Percentiles rank a stretch among this genome's conserved stretches.
phyloP scores from a whole-genome alignment of 2,113 vertebrate species.

The Tamias sibiricus region DNA sequence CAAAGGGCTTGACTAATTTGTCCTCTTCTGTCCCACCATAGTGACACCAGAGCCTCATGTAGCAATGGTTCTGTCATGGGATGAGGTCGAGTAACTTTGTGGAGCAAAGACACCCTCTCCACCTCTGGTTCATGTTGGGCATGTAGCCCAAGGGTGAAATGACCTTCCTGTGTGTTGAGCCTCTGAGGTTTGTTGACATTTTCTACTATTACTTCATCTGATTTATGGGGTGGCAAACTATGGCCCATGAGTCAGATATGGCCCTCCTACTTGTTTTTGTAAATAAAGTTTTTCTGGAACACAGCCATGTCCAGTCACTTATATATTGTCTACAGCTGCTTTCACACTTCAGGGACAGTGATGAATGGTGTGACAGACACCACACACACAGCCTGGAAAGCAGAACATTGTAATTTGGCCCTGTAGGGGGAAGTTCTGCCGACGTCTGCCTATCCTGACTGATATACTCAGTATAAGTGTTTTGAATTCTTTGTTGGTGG shows the following conservation, averaged over 20 bases:
- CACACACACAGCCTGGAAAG: not conserved
- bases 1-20: not conserved
- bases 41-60: not conserved
- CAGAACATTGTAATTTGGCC: not conserved
- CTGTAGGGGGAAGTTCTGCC: not conserved
- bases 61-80: not conserved
- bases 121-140: not conserved
- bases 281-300: conserved; percentile 59
- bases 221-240: not conserved
- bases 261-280: not conserved
- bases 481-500: conserved; percentile 40
- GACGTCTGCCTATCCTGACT: not conserved
- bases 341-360: not conserved
- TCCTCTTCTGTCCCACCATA: not conserved
- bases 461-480: not conserved
- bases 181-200: not conserved
- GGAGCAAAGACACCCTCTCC: not conserved
- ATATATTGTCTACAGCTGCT: not conserved
- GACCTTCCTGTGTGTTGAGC: not conserved
- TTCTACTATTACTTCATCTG: not conserved
- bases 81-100: not conserved
- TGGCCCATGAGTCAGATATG: not conserved
- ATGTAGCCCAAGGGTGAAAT: not conserved
- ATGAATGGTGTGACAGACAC: not conserved
- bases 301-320: not conserved